A percentile compares a stretch with the other conserved stretches of the same genome.
These are phyloP conservation scores for Torymus auratus DNA, from an alignment of 2,888 invertebrate species.

Conservation along the genomic window DNA sequence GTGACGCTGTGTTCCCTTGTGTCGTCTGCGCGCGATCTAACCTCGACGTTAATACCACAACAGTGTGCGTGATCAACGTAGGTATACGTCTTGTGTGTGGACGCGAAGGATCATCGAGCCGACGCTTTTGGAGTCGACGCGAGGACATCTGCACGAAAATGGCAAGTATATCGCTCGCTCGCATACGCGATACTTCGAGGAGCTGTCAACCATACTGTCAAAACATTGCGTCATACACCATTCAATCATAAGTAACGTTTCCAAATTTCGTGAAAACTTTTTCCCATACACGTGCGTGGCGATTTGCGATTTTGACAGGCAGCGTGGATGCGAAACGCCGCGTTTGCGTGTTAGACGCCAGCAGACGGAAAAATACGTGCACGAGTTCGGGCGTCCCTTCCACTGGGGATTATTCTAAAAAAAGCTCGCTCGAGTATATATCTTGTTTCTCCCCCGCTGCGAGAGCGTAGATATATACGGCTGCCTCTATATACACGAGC, in stretches of 20 bases:
- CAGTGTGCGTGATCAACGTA: neutral
- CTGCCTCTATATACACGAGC: neutral
- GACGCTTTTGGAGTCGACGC: slow-evolving; percentile 3
- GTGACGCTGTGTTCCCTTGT: neutral
- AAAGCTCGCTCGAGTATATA: neutral
- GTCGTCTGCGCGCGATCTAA: neutral
- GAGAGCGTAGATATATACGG: slow-evolving; percentile 12
- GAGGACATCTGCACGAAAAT: slow-evolving; percentile 5
- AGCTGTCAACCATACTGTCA: too few species aligned
- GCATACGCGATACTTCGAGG: neutral
- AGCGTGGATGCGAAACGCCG: too few species aligned
- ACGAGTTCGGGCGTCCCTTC: neutral
- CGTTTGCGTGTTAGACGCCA: too few species aligned
- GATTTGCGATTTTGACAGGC: too few species aligned
- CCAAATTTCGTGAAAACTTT: too few species aligned
- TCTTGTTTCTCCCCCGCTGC: slow-evolving; percentile 8
- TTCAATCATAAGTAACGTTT: too few species aligned
- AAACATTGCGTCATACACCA: neutral
- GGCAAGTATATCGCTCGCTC: slow-evolving; percentile 19
- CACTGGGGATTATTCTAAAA: slow-evolving; percentile 21
- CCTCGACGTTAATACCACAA: neutral
- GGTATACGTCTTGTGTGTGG: neutral
- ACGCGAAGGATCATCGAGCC: too few species aligned
- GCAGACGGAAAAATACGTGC: neutral
- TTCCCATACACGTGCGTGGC: too few species aligned